phyloP scores from a whole-genome alignment of 2,113 vertebrate genomes.

The Neodon shergylaensis region DNA sequence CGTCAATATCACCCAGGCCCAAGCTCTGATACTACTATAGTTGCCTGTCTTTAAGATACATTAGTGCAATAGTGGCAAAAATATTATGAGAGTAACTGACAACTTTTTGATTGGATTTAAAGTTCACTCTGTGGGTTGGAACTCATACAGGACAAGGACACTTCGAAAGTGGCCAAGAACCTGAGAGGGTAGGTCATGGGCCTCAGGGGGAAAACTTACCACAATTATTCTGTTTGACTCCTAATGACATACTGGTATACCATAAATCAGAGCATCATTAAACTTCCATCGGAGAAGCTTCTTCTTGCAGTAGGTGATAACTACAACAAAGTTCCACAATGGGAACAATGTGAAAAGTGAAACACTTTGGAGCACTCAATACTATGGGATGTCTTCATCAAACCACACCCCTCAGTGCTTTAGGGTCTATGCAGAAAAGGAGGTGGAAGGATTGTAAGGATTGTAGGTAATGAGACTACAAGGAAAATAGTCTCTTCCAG shows the following conservation, averaged over 20 bases:
- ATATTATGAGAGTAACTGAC: background rate
- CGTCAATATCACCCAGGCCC: background rate
- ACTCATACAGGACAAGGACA: background rate
- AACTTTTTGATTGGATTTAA: background rate
- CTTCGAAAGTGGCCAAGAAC: background rate
- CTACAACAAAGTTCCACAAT: too few species aligned
- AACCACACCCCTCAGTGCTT: background rate
- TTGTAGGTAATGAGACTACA: background rate
- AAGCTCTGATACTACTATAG: background rate
- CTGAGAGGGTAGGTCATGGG: background rate
- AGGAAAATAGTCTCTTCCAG: background rate
- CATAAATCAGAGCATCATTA: background rate
- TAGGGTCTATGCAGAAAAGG: background rate
- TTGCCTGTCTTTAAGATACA: background rate
- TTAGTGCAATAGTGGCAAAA: background rate
- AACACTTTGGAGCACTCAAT: background rate
- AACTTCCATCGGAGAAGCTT: background rate
- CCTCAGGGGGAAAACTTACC: background rate
- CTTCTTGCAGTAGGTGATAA: background rate
- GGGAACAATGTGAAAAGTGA: background rate
- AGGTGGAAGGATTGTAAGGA: background rate
- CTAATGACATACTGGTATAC: background rate
- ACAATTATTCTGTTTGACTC: background rate
- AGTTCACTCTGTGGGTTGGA: background rate
- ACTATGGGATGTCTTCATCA: background rate